Evolutionary conservation across 2,888 invertebrate genomes (phyloP), one percentile per base, ranked within the genome.

Genomic region (Platycheirus albimanus): DNA sequence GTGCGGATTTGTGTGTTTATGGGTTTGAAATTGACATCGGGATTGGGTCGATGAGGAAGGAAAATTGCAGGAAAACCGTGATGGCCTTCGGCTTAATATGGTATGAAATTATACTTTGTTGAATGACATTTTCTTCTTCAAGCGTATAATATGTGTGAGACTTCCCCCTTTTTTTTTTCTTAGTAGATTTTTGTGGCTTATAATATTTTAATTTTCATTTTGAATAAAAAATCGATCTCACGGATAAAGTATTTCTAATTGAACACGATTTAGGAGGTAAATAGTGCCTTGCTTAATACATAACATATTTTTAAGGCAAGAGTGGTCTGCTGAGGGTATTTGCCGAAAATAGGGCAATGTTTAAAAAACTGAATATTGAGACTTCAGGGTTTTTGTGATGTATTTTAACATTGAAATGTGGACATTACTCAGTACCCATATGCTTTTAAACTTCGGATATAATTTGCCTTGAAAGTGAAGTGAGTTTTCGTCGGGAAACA

Each of bases 1-100:
- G 66, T 47, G 66, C 19, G n/a, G 49, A 66, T 51, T 72, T 72
- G 66, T 52, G 36, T 66, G 45, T 72, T 79, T 51, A 67, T 67
- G 67, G 11, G 69, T 63, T 79, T 63, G 33, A 17, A 79, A 45
- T 66, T 78, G 56, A 66, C 56, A 43, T 51, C 41, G 58, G n/a
- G 28, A 58, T 49, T 58, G 51, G 66, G 52, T 20, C 10, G 13
- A 47, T 64, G 61, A 36, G 43, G 24, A 49, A 63, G 54, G 17
- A 41, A 66, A 61, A 24, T 51, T 10, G 7, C 30, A 8, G 49
- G 28, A 38, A 61, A 61, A 54, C 30, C 79, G 69, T 79, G 79
- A 75, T 63, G 43, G 20, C 63, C 28, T 20, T 2, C 19, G 67
- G 79, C 33, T n/a, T n/a, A 1, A 2, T 15, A 24, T 28, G 4